Evolutionary conservation across 2,888 invertebrate species (phyloP), one percentile per base, ranked within the genome.

Genomic region (Carpatolechia fugitivella): DNA sequence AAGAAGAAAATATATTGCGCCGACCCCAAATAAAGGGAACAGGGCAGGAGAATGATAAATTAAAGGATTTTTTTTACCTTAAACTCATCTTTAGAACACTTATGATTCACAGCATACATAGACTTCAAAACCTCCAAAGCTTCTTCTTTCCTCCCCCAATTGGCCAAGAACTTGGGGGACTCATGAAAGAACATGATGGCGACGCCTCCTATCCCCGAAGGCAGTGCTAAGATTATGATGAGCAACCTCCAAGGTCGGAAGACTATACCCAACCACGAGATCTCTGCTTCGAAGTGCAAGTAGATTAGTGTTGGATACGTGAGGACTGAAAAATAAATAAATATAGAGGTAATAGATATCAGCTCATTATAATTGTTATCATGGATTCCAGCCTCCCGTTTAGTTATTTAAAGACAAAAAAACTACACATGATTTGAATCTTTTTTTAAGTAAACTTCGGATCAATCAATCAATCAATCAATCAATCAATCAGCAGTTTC

Each of bases 221-320:
- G 89, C 11, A 89, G 36, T 0, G 87, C 81, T 36, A 86, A 65
- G 0, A 82, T 72, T 0, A 94, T 87, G 20, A 95, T 80, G 51
- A 95, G 92, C 11, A 96, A 70, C 46, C 96, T 90, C 97, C 97
- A 97, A 0, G 96, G 94, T 56, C 92, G 91, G 68, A 93, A 93
- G 5, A 79, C 77, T 47, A 95, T 77, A 14, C 90, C 91, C 10
- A 93, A 66, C 52, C 88, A 66, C 2, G 83, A 68, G 1, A 88
- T 60, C 0, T 84, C 73, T 0, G 81, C 57, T 1, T 86, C 80
- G 63, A 92, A 81, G 50, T 85, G 63, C 1, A 91, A 61, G 29
- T 44, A 29, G 0, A 94, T 94, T 16, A 95, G 88, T 0, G 94
- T 91, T 3, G 92, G 83, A 84, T 94, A 94, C 0, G 95, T 93